Percentiles rank a stretch among this genome's conserved stretches.
phyloP scores from a whole-genome alignment of 1,140 invertebrate species.

The Diorhabda elongata region DNA sequence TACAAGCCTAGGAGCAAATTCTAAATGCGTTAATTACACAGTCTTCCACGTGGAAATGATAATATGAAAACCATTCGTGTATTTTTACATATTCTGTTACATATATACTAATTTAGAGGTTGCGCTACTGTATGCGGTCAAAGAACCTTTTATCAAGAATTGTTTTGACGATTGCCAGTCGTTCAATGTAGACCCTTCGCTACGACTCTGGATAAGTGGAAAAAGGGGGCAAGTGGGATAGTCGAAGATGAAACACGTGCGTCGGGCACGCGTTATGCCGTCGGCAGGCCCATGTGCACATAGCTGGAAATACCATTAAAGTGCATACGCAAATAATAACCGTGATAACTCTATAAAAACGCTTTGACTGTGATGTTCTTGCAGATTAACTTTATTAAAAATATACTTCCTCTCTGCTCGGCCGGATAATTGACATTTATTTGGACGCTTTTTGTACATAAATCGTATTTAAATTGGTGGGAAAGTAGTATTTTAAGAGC shows the following conservation, averaged over 20 bases:
- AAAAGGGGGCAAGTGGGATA: background rate
- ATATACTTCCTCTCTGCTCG: background rate
- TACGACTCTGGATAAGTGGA: slow-evolving; percentile 1
- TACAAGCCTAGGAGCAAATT: too few species aligned
- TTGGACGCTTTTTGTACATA: background rate
- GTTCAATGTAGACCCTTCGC: background rate
- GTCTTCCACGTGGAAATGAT: too few species aligned
- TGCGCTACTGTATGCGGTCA: background rate
- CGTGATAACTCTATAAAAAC: slow-evolving; percentile 17
- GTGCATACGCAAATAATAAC: slow-evolving; percentile 17
- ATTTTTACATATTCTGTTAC: too few species aligned
- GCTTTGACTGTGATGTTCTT: slow-evolving; percentile 1
- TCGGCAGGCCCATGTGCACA: slow-evolving; percentile 10
- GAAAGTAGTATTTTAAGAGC: too few species aligned
- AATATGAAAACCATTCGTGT: too few species aligned
- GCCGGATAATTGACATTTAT: background rate
- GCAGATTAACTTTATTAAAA: slow-evolving; percentile 18
- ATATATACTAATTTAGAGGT: too few species aligned
- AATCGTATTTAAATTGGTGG: too few species aligned
- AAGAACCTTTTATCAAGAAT: slow-evolving; percentile 7
- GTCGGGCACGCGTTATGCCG: slow-evolving; percentile 10
- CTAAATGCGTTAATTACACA: too few species aligned
- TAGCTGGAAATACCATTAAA: slow-evolving; percentile 18
- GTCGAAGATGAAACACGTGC: background rate
- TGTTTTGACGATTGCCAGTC: slow-evolving; percentile 6